Base-by-base conservation (phyloP, 2,888 invertebrate species). In the Chaitophorus viminalis region DNA sequence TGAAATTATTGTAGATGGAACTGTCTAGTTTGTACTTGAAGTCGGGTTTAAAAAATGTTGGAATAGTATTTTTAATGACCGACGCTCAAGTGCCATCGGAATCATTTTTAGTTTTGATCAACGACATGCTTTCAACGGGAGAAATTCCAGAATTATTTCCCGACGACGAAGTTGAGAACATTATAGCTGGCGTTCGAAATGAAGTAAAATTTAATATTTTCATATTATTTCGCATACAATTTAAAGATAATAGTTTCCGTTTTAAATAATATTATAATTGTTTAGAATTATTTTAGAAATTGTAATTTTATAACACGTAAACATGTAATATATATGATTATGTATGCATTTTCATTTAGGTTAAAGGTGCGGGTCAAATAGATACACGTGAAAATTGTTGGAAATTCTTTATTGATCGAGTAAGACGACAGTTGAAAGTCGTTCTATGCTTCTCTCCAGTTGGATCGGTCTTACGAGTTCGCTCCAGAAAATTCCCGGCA, bases 381-480 rank as follows among this genome's bases (percentile, higher is more conserved):
- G 99, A 99, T 91, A 96, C 97, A 0, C 93, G 98, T 90, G 98
- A 99, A 92, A 98, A 97, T 91, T 98, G 98, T 91, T 99, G 98
- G 99, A 97, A 96, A 92, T 99, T 98, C 92, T 99, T 99, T 92
- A 97, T 99, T 90, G 98, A 98, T 91, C 94, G 98, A 91, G 98
- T 99, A 36, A 94, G 98, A 86, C 95, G 95, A 90, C 97, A 96
- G 91, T 92, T 96, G 54, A 95, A 97, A 93, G 95, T 98, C 70
- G 98, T 99, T n/a, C 93, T 99, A 31, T 99, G 98, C 91, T 99
- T 99, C 92, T 99, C 98, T 18, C 99, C 99, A 0, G 98, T 99
- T 76, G 99, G 99, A 21, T 96, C 96, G 25, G 98, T 98, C 2
- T 93, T 99, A 88, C 93, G 99, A 90, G 96, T 98, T 54, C 93